phyloP scores from a whole-genome alignment of 2,113 vertebrate species.

The Urocitellus parryii region DNA sequence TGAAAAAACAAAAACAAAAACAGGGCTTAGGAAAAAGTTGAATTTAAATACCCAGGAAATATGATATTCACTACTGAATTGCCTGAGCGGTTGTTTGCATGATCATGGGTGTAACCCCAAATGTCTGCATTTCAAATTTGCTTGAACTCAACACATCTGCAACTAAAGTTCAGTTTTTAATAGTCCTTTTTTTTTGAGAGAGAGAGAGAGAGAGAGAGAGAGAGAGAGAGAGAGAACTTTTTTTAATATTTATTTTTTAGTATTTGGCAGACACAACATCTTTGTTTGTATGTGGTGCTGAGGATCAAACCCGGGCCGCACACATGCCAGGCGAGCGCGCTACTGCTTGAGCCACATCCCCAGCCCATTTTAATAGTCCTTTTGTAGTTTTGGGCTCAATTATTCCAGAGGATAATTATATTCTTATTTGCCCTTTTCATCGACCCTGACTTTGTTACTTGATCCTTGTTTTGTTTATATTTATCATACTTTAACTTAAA shows the following conservation, averaged over 20 bases:
- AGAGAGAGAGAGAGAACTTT: too few relatives aligned
- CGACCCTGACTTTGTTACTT: not conserved
- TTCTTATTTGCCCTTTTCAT: constrained; percentile 10
- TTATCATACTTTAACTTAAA: constrained; percentile 19
- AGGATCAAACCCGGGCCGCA: too few relatives aligned
- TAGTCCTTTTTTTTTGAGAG: not conserved
- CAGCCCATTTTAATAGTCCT: not conserved
- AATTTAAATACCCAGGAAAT: not conserved
- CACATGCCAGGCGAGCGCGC: too few relatives aligned
- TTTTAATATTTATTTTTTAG: too few relatives aligned
- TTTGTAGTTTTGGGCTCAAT: not conserved
- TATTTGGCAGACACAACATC: too few relatives aligned
- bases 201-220: too few relatives aligned
- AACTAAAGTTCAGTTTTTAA: constrained; percentile 20
- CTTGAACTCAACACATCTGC: not conserved
- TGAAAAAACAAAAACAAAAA: not conserved
- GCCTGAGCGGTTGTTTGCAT: not conserved
- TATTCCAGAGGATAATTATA: not conserved
- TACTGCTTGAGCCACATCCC: not conserved
- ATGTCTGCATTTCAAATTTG: not conserved
- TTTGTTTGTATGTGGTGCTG: too few relatives aligned
- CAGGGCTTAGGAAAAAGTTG: not conserved
- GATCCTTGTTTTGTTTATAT: constrained; percentile 29
- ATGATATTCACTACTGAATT: not conserved
- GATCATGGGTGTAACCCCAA: not conserved